A percentile compares a stretch with the other conserved stretches of the same genome.
Conservation (phyloP, 2,888 invertebrate species). For the Drosophila differens region DNA sequence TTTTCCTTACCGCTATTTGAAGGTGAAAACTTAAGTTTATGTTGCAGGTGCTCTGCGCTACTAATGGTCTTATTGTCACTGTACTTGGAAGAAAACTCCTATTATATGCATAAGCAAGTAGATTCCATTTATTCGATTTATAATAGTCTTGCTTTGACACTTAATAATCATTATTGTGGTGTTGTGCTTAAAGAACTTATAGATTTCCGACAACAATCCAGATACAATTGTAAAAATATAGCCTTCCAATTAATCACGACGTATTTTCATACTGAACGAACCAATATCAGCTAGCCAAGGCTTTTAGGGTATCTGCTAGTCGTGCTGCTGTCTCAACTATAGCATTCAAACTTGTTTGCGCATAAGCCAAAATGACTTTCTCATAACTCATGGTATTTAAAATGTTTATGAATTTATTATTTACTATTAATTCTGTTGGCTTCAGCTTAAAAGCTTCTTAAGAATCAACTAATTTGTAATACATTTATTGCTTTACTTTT, state of each 20-base stretch:
- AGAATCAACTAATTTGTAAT: background rate
- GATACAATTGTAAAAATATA: background rate
- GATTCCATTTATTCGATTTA: background rate
- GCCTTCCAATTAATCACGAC: background rate
- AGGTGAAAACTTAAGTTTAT: conserved; percentile 48
- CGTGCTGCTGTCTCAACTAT: too few species aligned
- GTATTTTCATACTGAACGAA: background rate
- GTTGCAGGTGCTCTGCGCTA: conserved; percentile 2
- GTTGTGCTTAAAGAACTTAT: background rate
- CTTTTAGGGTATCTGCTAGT: too few species aligned
- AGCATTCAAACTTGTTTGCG: background rate
- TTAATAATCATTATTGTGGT: background rate
- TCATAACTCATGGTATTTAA: background rate
- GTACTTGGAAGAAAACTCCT: background rate
- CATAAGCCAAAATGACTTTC: background rate
- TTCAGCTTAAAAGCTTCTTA: background rate
- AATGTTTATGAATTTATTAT: background rate
- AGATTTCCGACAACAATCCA: background rate
- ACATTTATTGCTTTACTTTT: background rate
- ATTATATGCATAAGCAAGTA: background rate
- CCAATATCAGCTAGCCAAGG: background rate
- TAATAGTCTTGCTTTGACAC: background rate
- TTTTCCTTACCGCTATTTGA: conserved; percentile 33
- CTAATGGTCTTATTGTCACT: background rate
- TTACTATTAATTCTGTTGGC: background rate